A percentile compares a stretch with the other conserved stretches of the same genome.
phyloP scores from a whole-genome alignment of 2,113 vertebrate species.

The Sebastes schlegelii region DNA sequence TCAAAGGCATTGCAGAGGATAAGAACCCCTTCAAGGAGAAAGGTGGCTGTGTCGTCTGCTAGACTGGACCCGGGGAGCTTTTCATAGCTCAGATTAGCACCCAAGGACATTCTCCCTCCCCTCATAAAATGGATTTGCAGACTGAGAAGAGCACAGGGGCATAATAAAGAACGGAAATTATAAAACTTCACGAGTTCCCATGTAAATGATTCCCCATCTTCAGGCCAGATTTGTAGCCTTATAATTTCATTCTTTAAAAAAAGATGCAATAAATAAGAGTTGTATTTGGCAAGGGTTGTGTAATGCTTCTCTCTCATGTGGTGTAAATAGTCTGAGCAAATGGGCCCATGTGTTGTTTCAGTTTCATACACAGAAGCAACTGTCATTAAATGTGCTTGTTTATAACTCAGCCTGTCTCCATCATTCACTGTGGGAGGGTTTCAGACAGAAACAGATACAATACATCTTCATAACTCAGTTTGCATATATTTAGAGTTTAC shows the following conservation, averaged over 20 bases:
- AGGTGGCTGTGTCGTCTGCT: constrained; percentile 95
- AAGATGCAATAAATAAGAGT: constrained; percentile 67
- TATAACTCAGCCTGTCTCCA: constrained; percentile 61
- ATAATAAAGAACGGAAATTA: constrained; percentile 45
- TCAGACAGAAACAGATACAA: constrained; percentile 10
- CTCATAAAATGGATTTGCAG: constrained; percentile 63
- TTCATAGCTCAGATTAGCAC: constrained; percentile 70
- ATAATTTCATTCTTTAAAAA: constrained; percentile 47
- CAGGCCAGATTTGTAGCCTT: constrained; percentile 47
- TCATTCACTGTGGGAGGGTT: constrained; percentile 41
- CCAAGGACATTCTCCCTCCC: constrained; percentile 66
- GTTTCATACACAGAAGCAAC: constrained; percentile 55
- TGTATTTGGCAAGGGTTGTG: constrained; percentile 49
- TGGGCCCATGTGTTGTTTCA: constrained; percentile 55
- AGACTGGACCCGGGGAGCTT: constrained; percentile 76
- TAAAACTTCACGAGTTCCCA: constrained; percentile 44
- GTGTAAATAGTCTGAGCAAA: constrained; percentile 42
- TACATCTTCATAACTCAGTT: constrained; percentile 18
- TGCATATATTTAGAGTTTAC: constrained; percentile 1
- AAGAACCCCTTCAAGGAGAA: constrained; percentile 99
- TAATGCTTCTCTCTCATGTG: constrained; percentile 51
- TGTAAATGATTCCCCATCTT: constrained; percentile 62
- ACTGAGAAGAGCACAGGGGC: constrained; percentile 59
- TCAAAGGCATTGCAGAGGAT: constrained; percentile 97
- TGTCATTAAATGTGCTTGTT: constrained; percentile 74